Evolutionary conservation across 2,797 vertebrate species (phyloP).

Genomic region (Rhabdophis nuchalis): DNA sequence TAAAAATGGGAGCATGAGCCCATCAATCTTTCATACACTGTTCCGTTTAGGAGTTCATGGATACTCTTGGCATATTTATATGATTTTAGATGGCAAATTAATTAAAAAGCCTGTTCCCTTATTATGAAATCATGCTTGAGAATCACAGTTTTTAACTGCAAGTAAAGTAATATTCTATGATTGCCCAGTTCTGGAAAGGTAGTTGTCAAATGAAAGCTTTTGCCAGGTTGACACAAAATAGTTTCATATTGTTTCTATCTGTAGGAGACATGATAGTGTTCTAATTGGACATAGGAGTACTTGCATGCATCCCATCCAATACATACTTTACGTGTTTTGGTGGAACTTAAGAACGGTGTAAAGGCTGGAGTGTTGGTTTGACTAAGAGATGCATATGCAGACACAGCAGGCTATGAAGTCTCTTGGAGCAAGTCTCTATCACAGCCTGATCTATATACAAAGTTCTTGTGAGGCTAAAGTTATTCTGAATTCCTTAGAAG

Average conservation of each 20-base stretch:
- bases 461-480: background rate
- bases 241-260: background rate
- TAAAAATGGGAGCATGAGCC: fast-evolving
- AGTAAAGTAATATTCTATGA: fast-evolving
- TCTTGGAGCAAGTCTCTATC: background rate
- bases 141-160: background rate
- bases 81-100: fast-evolving
- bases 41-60: background rate
- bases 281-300: background rate
- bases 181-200: background rate
- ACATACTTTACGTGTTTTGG: background rate
- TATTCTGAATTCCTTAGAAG: background rate
- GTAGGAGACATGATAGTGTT: background rate
- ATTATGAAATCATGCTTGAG: background rate
- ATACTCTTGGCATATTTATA: fast-evolving
- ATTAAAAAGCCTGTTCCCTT: fast-evolving
- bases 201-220: fast-evolving
- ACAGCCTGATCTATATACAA: background rate
- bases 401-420: background rate
- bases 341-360: background rate
- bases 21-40: background rate
- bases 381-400: background rate
- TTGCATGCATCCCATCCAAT: background rate
- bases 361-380: background rate
- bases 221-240: fast-evolving